Percentiles rank a stretch among this genome's conserved stretches.
These are phyloP conservation scores for Oriolus oriolus DNA, from an alignment of 2,113 vertebrate species.

Conservation along the genomic window DNA sequence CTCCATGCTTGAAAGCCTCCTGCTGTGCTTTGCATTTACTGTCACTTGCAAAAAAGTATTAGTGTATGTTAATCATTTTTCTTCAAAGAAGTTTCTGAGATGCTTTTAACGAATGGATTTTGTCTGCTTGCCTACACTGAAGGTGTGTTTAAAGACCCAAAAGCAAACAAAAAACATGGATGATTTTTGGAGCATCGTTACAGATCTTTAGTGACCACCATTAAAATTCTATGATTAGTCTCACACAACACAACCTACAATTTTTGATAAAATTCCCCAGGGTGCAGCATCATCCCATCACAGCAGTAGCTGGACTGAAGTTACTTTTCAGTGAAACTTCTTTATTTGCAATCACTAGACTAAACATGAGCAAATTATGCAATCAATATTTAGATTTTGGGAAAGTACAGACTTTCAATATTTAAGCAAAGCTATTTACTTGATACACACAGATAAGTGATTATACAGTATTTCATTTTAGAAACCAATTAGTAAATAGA, in stretches of 20 bases:
- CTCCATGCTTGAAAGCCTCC: not conserved
- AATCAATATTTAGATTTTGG: not conserved
- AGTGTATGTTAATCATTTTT: not conserved
- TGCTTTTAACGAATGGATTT: not conserved
- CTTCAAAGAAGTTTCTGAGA: not conserved
- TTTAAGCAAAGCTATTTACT: not conserved
- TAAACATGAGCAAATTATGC: not conserved
- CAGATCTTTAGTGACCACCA: not conserved
- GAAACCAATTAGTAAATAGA: not conserved
- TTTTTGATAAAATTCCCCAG: not conserved
- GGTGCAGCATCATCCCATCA: not conserved
- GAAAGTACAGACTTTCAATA: not conserved
- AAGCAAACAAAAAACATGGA: not conserved
- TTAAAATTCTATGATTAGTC: not conserved
- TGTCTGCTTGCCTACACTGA: not conserved
- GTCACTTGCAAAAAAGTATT: not conserved
- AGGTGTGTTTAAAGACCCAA: not conserved
- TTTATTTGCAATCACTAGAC: not conserved
- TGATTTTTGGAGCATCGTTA: not conserved
- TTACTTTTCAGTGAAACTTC: not conserved
- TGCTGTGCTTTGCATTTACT: not conserved
- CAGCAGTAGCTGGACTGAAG: not conserved
- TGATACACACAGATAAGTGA: fast-evolving
- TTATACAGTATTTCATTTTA: not conserved
- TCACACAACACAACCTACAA: not conserved